These are phyloP conservation scores for Sylvia borin DNA, from an alignment of 2,797 vertebrate species.

Conservation along the genomic window DNA sequence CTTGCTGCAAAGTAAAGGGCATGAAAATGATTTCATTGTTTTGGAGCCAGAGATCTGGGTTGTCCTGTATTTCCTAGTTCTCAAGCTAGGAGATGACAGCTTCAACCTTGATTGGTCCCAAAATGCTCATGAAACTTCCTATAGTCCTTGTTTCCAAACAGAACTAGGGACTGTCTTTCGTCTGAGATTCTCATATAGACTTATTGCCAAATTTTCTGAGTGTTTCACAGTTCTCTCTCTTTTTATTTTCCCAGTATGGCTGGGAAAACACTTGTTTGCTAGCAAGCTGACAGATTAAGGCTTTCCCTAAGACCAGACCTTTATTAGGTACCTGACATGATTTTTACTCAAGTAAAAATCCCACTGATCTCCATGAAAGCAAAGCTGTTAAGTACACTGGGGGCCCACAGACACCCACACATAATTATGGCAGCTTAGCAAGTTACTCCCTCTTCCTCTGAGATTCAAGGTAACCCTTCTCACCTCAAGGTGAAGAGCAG, in stretches of 20 bases:
- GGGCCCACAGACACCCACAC: not conserved
- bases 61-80: not conserved
- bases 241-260: slow-evolving; percentile 14
- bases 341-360: not conserved
- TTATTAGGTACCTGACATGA: slow-evolving; percentile 7
- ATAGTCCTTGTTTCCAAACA: slow-evolving; percentile 31
- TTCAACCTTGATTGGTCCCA: not conserved
- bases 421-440: slow-evolving; percentile 25
- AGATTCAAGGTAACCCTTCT: not conserved
- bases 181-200: not conserved
- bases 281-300: not conserved
- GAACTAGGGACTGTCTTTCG: not conserved
- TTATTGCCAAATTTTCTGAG: not conserved
- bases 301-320: not conserved
- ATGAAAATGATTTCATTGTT: not conserved
- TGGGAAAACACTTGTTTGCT: slow-evolving; percentile 16
- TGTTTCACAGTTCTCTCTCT: not conserved
- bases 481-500: not conserved
- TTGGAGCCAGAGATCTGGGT: not conserved
- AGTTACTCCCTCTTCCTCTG: not conserved
- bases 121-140: slow-evolving; percentile 29
- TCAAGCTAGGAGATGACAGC: not conserved
- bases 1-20: not conserved
- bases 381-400: not conserved
- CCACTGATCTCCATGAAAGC: not conserved